Evolutionary conservation across 2,113 vertebrate species (phyloP), one percentile per base, ranked within the genome.

Genomic region (Onychostoma macrolepis): DNA sequence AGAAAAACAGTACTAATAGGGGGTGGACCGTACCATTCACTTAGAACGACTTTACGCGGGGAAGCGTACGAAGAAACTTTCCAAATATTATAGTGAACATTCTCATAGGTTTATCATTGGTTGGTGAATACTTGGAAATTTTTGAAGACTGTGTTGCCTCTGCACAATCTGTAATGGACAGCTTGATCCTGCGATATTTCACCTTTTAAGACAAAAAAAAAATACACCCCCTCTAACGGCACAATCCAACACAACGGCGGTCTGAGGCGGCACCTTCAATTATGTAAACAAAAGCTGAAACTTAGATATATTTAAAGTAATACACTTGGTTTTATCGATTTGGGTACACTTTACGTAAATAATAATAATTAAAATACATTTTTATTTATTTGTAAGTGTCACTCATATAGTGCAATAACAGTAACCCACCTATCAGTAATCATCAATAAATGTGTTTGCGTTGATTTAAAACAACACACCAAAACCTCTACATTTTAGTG

Each of bases 201-300:
- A 15, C 4, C 0, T 10, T 65, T 10, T 0, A 0, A 21, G 1
- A n/a, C 3, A 3, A 30, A 38, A 84, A 6, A 26, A 83, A 10
- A 7, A 0, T 15, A 0, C 9, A 8, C 10, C 65, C 2, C 75
- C 21, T 41, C 24, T 28, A 53, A 24, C 21, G 80, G 87, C 4
- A 21, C 84, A 86, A 38, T 65, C 84, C 80, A 86, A 84, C 69
- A 24, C 41, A 72, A 63, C 80, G 72, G 86, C 89, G 87, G 84
- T 84, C 79, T 89, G 82, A 90, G 89, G 90, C 89, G 89, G 87
- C 79, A 79, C 90, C 92, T 90, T 92, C 89, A 94, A 91, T 95
- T 95, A 95, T 95, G 95, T 96, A 95, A 96, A 96, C 95, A 96
- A 94, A 94, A 93, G 93, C 91, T 92, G 94, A 92, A 93, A 93